phyloP scores from a whole-genome alignment of 1,140 invertebrate species.

The Neodiprion virginianus region DNA sequence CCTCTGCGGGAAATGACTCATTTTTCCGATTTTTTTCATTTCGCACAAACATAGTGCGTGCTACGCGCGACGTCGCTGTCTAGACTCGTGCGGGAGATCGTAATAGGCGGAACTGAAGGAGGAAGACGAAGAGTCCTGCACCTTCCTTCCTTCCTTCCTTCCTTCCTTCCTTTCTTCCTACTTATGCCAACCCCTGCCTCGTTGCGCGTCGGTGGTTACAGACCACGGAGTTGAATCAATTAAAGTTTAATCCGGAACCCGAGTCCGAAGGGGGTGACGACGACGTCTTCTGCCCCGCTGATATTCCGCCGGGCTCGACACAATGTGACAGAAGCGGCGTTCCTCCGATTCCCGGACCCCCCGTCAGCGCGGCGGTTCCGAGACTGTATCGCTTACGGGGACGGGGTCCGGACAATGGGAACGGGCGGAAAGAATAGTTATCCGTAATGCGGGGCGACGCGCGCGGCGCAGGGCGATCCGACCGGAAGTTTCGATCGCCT shows the following conservation, averaged over 20 bases:
- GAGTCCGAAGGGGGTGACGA: conserved; percentile 41
- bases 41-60: not conserved
- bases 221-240: conserved; percentile 60
- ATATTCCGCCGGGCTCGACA: conserved; percentile 8
- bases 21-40: not conserved
- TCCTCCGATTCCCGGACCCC: conserved; percentile 4
- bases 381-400: conserved; percentile 48
- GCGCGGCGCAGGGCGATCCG: conserved; percentile 52
- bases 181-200: not conserved
- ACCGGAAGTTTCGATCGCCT: conserved; percentile 54
- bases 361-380: conserved; percentile 1
- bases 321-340: conserved; percentile 31
- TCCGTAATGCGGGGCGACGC: conserved; percentile 53
- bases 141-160: not conserved
- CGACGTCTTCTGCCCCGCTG: conserved; percentile 3
- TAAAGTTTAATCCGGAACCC: conserved; percentile 61
- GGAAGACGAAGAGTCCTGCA: not conserved
- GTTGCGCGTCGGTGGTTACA: conserved; percentile 45
- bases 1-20: too few species aligned
- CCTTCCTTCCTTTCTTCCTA: not conserved
- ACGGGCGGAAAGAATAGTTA: conserved; percentile 56
- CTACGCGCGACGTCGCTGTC: not conserved
- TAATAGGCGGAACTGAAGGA: not conserved
- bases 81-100: not conserved
- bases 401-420: conserved; percentile 43